Conservation (phyloP, 2,888 invertebrate species). For the Meloe dianella region DNA sequence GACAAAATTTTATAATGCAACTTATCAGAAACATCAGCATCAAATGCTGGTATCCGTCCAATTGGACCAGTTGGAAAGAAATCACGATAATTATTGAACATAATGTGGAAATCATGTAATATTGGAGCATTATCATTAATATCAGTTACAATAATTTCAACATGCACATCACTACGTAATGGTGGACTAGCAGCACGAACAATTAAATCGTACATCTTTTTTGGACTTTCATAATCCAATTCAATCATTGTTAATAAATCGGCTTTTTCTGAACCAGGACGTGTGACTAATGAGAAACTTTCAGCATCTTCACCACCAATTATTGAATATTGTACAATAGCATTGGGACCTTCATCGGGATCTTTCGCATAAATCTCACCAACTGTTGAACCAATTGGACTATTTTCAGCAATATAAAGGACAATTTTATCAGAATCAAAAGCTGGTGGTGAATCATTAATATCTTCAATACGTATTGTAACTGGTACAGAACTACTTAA, state of each 20-base stretch:
- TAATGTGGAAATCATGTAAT: slow-evolving; percentile 86
- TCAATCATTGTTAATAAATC: slow-evolving; percentile 89
- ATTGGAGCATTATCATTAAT: slow-evolving; percentile 95
- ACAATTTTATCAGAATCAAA: slow-evolving; percentile 88
- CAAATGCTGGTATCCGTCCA: slow-evolving; percentile 90
- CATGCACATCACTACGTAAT: slow-evolving; percentile 84
- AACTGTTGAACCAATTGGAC: slow-evolving; percentile 93
- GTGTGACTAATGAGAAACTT: slow-evolving; percentile 80
- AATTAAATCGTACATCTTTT: slow-evolving; percentile 87
- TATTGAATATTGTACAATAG: slow-evolving; percentile 91
- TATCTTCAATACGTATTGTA: slow-evolving; percentile 82
- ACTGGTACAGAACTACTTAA: slow-evolving; percentile 68
- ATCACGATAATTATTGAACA: slow-evolving; percentile 94
- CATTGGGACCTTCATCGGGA: slow-evolving; percentile 91
- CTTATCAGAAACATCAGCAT: slow-evolving; percentile 92
- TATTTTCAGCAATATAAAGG: slow-evolving; percentile 92
- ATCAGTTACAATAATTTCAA: slow-evolving; percentile 89
- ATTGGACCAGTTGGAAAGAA: slow-evolving; percentile 92
- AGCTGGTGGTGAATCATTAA: slow-evolving; percentile 89
- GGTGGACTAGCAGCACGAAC: slow-evolving; percentile 92
- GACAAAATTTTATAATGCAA: slow-evolving; percentile 82
- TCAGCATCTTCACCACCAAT: slow-evolving; percentile 92
- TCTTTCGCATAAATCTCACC: slow-evolving; percentile 90
- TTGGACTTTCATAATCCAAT: slow-evolving; percentile 93
- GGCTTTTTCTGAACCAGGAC: slow-evolving; percentile 84